Evolutionary conservation across 2,888 invertebrate species (phyloP).

Genomic region (Lepetodrilus schrolli): DNA sequence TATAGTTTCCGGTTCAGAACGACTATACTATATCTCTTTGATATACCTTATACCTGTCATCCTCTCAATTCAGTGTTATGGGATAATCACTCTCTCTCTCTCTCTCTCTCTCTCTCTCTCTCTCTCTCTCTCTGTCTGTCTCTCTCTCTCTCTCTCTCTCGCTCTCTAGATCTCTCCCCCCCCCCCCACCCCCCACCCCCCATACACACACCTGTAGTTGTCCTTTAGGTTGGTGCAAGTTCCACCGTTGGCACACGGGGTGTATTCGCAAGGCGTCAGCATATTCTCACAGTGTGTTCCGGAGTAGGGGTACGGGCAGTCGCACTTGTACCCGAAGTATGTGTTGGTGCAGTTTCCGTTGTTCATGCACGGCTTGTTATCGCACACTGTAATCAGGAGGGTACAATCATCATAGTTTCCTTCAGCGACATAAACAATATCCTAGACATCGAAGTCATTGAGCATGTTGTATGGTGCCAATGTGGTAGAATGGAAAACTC

Average conservation of each 20-base stretch:
- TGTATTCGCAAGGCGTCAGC: neutral
- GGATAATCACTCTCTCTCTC: neutral
- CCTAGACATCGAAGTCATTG: no score
- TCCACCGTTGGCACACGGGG: slow-evolving; percentile 10
- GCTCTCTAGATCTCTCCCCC: no score
- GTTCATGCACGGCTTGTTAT: slow-evolving; percentile 6
- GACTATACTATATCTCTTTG: no score
- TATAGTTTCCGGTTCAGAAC: no score
- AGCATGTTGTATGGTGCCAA: no score
- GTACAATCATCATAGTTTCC: no score
- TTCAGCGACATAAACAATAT: neutral
- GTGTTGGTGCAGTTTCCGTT: slow-evolving; percentile 1
- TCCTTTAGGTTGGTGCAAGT: neutral
- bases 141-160: no score
- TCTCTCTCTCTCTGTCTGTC: neutral
- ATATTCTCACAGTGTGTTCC: neutral
- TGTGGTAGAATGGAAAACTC: no score
- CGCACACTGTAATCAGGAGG: slow-evolving; percentile 20
- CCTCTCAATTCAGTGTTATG: no score
- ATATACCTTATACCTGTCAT: no score
- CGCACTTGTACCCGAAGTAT: neutral
- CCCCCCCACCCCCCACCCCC: no score
- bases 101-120: neutral
- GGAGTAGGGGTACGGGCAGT: slow-evolving; percentile 16
- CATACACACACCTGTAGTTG: neutral